Percentiles rank a stretch among this genome's conserved stretches.
These are phyloP conservation scores for Panonychus citri DNA, from an alignment of 1,140 invertebrate species.

Conservation along the genomic window DNA sequence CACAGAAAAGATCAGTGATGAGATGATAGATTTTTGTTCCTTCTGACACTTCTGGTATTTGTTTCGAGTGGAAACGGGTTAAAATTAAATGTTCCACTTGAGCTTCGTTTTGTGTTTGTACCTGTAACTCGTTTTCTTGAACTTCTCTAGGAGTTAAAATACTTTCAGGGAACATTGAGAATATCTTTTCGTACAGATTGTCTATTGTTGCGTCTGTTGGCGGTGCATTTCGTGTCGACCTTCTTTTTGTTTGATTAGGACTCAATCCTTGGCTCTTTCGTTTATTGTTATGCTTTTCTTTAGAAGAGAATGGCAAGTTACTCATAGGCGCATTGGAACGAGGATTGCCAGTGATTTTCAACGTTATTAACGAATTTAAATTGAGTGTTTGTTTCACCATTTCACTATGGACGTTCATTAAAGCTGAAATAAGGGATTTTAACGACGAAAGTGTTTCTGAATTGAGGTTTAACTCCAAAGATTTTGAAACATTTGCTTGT, in stretches of 20 bases:
- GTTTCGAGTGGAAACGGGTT: not conserved
- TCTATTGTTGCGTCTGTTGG: too few relatives aligned
- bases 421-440: not conserved
- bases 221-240: too few relatives aligned
- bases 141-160: not conserved
- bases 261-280: too few relatives aligned
- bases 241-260: too few relatives aligned
- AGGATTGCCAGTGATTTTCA: too few relatives aligned
- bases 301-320: too few relatives aligned
- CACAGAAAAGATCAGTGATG: constrained; percentile 2
- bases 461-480: not conserved
- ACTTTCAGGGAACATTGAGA: not conserved
- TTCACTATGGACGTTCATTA: not conserved
- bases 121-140: not conserved
- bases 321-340: too few relatives aligned
- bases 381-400: too few relatives aligned
- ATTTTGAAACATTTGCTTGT: not conserved
- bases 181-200: not conserved
- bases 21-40: not conserved
- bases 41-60: not conserved
- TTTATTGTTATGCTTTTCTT: too few relatives aligned
- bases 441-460: not conserved
- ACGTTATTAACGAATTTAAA: too few relatives aligned
- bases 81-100: not conserved
- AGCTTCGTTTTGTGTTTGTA: not conserved